These are phyloP conservation scores for Lycaena phlaeas DNA, from an alignment of 2,888 invertebrate genomes.

Conservation along the genomic window DNA sequence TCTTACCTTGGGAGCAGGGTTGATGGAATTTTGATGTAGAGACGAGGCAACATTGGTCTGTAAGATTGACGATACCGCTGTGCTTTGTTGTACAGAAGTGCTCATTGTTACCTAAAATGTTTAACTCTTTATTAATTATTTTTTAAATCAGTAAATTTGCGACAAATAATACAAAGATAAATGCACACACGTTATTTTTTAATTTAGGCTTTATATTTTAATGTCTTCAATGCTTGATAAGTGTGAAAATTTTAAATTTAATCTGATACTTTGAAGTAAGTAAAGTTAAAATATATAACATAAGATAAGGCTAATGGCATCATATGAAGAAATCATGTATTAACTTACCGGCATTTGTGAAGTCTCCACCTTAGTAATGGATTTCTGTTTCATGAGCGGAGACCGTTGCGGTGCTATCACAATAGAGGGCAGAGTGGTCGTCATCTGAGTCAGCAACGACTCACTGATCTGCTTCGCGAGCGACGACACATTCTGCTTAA, in stretches of 20 bases:
- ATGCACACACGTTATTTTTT: too few species aligned
- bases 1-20: conserved; percentile 20
- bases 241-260: too few species aligned
- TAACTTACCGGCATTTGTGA: conserved; percentile 31
- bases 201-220: too few species aligned
- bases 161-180: too few species aligned
- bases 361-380: conserved; percentile 40
- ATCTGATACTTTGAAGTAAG: too few species aligned
- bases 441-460: conserved; percentile 18
- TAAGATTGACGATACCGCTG: conserved; percentile 15
- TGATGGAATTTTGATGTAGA: conserved; percentile 17
- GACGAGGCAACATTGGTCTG: conserved; percentile 14
- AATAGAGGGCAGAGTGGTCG: conserved; percentile 37
- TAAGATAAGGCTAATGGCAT: too few species aligned
- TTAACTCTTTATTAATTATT: too few species aligned
- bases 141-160: too few species aligned
- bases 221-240: too few species aligned
- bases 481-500: conserved; percentile 20
- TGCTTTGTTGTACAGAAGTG: conserved; percentile 12
- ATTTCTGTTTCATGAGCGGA: conserved; percentile 48
- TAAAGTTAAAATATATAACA: too few species aligned
- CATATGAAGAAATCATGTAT: too few species aligned
- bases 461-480: conserved; percentile 19
- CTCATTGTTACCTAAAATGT: conserved; percentile 16
- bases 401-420: conserved; percentile 42